phyloP scores from a whole-genome alignment of 2,797 vertebrate genomes.

The Tarsius wallacei region DNA sequence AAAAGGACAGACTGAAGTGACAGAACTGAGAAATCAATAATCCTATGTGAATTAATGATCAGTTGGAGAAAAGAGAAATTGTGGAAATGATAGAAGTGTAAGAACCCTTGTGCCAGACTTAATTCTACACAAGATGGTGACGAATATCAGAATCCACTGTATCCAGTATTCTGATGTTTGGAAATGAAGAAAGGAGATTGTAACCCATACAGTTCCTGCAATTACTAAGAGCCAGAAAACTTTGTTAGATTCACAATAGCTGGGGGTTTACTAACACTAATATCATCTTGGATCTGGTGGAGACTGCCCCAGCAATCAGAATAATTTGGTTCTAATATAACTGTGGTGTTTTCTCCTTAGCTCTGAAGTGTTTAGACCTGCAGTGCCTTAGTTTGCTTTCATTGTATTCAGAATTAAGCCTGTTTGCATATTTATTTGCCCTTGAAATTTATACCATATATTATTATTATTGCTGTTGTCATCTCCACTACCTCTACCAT shows the following conservation, averaged over 20 bases:
- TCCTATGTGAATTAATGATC: not conserved
- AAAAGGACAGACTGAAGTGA: not conserved
- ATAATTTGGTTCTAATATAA: no score
- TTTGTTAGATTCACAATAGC: not conserved
- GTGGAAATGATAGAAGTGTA: not conserved
- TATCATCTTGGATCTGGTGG: not conserved
- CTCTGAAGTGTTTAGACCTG: no score
- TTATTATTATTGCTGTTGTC: not conserved
- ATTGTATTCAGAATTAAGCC: not conserved
- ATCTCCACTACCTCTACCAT: not conserved
- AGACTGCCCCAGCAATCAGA: no score
- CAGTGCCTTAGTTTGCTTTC: not conserved
- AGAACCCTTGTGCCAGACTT: not conserved
- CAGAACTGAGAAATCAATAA: not conserved
- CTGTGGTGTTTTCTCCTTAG: rapidly evolving
- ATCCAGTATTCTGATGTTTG: not conserved
- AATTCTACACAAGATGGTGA: no score
- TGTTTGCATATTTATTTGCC: not conserved
- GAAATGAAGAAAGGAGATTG: not conserved
- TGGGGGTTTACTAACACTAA: rapidly evolving
- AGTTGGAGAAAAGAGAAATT: not conserved
- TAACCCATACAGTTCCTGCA: no score
- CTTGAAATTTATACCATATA: not conserved
- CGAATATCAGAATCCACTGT: no score
- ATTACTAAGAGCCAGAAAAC: rapidly evolving